Conservation (phyloP, 2,113 vertebrate species). For the Gnathonemus longibarbis region DNA sequence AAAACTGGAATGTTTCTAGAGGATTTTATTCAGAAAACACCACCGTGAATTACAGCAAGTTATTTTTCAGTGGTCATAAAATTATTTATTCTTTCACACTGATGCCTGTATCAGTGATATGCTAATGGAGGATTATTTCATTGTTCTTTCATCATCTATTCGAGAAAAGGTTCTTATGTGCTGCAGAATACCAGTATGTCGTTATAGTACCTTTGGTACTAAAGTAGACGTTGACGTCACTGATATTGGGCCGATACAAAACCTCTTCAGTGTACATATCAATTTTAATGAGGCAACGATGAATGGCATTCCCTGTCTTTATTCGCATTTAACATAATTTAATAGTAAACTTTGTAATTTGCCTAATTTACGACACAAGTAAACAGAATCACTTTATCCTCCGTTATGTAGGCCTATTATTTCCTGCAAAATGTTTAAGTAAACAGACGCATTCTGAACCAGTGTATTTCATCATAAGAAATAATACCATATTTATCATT, state of each 20-base stretch:
- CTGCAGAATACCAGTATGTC: not conserved
- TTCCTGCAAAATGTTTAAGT: not conserved
- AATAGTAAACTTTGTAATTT: not conserved
- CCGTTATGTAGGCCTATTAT: not conserved
- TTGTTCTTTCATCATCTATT: not conserved
- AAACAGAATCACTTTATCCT: not conserved
- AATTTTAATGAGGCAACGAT: not conserved
- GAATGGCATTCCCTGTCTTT: not conserved
- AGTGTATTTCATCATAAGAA: not conserved
- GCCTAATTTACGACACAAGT: not conserved
- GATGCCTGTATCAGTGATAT: not conserved
- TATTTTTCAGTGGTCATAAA: not conserved
- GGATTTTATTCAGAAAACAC: not conserved
- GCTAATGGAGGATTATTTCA: not conserved
- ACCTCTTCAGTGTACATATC: not conserved
- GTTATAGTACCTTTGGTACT: not conserved
- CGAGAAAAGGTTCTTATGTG: not conserved
- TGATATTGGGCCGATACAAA: not conserved
- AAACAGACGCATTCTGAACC: not conserved
- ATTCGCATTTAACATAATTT: not conserved
- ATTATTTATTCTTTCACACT: not conserved
- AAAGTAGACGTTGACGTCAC: not conserved
- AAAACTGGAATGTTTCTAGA: conserved; percentile 15
- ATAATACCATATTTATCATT: not conserved
- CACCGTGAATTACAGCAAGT: not conserved